Base-by-base conservation (phyloP, 2,888 invertebrate genomes). In the Mimumesa dahlbomi region DNA sequence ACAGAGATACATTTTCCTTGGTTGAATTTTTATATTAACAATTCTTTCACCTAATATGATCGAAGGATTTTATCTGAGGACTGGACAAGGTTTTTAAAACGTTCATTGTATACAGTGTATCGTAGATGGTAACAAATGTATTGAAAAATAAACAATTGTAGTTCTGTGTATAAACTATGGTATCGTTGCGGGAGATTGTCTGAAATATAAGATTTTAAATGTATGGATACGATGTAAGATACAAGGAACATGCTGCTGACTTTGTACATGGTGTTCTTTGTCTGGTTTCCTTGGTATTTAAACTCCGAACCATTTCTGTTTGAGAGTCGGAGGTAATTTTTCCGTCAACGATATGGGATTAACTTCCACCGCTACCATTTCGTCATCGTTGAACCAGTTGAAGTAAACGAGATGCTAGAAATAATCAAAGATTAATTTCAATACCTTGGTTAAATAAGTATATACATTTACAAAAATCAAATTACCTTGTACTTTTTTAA, bases 301-400 rank as follows among this genome's bases (percentile, higher is more conserved):
- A 76, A 85, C 74, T 52, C 94, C 94, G 85, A 93, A 95, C 74
- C 91, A 92, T 85, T 94, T 94, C 87, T 93, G 92, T 77, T 91
- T 91, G 54, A 95, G 90, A 2, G 93, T 92, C 4, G 94, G 92
- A 9, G 96, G 96, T 58, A 97, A 89, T 79, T 94, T 92, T 49
- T 94, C 93, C 5, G 93, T 90, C 40, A 97, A 91, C 61, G 93
- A 92, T 48, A 93, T 90, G 0, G 95, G 95, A 81, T 93, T 93
- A 1, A 95, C 92, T 89, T 96, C 95, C 22, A 97, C 92, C 0
- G 93, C 92, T 3, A 97, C 93, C 79, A 96, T 91, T 90, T 96
- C 96, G 67, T 93, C 92, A 1, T 91, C 88, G 29, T 91, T 91
- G 9, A 96, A 82, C 91, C 94, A 93, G 68, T 93, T 93, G 71